These are phyloP conservation scores for Sycophaga agraensis DNA, from an alignment of 1,140 invertebrate genomes.

Conservation along the genomic window DNA sequence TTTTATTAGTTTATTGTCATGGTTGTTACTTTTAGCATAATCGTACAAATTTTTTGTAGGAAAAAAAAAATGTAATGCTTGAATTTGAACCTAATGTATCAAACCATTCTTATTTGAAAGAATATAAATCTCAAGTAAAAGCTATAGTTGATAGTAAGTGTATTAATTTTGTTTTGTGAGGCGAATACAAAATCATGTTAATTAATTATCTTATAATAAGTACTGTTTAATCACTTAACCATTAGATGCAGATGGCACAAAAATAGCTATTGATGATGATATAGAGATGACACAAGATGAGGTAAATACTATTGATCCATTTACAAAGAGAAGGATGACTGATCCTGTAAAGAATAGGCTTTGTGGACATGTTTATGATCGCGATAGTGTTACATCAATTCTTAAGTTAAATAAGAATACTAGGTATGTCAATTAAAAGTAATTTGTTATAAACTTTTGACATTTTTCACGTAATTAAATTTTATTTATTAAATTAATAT, in stretches of 20 bases:
- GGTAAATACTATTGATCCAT: conserved; percentile 58
- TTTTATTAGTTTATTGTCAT: background rate
- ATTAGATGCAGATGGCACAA: conserved; percentile 2
- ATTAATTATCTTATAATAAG: background rate
- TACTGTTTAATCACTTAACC: conserved; percentile 11
- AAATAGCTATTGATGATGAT: conserved; percentile 34
- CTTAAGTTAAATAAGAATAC: conserved; percentile 48
- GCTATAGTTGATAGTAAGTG: conserved; percentile 32
- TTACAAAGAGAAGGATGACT: conserved; percentile 57
- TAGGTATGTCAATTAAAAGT: conserved; percentile 39
- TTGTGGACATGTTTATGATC: conserved; percentile 63
- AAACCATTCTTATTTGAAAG: conserved; percentile 23
- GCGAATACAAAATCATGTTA: background rate
- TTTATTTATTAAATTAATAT: background rate
- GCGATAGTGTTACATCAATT: conserved; percentile 48
- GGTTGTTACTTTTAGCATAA: background rate
- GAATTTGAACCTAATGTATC: conserved; percentile 25
- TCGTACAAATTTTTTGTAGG: conserved; percentile 2
- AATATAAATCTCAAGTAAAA: conserved; percentile 34
- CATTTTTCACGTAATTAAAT: background rate
- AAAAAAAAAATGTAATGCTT: conserved; percentile 15
- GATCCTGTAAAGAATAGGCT: conserved; percentile 59
- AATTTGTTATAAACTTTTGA: background rate
- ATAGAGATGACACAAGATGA: conserved; percentile 35
- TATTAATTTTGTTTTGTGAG: background rate